phyloP scores from a whole-genome alignment of 2,888 invertebrate genomes.

The Trachelus troglodyta region DNA sequence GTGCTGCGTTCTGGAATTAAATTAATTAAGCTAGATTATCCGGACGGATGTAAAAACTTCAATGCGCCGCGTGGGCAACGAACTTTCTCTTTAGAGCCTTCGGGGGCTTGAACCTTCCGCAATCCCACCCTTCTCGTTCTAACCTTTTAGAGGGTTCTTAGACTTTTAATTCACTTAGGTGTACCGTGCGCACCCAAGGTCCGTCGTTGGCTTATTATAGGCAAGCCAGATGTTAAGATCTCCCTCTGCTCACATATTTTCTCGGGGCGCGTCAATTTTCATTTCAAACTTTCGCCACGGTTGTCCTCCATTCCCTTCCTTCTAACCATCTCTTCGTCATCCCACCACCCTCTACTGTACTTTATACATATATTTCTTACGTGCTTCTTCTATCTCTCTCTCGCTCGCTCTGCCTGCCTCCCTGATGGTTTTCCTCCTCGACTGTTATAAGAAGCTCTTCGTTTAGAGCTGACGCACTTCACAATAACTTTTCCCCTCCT shows the following conservation, averaged over 20 bases:
- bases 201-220: constrained; percentile 29
- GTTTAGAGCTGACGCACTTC: constrained; percentile 30
- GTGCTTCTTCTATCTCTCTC: constrained; percentile 16
- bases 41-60: constrained; percentile 41
- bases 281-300: constrained; percentile 33
- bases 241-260: constrained; percentile 29
- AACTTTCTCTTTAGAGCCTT: constrained; percentile 21
- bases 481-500: constrained; percentile 31
- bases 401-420: constrained; percentile 5
- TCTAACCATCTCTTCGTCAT: background rate
- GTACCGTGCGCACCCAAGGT: background rate
- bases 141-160: constrained; percentile 12
- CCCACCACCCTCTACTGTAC: constrained; percentile 8
- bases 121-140: background rate
- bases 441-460: constrained; percentile 23
- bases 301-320: background rate
- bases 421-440: constrained; percentile 11
- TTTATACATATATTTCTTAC: constrained; percentile 9
- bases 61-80: constrained; percentile 28
- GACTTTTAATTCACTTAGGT: constrained; percentile 35
- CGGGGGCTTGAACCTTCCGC: background rate
- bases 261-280: constrained; percentile 33
- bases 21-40: constrained; percentile 53
- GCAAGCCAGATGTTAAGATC: constrained; percentile 26
- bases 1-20: constrained; percentile 32